These are phyloP conservation scores for Budorcas taxicolor DNA, from an alignment of 2,113 vertebrate genomes.

Conservation along the genomic window DNA sequence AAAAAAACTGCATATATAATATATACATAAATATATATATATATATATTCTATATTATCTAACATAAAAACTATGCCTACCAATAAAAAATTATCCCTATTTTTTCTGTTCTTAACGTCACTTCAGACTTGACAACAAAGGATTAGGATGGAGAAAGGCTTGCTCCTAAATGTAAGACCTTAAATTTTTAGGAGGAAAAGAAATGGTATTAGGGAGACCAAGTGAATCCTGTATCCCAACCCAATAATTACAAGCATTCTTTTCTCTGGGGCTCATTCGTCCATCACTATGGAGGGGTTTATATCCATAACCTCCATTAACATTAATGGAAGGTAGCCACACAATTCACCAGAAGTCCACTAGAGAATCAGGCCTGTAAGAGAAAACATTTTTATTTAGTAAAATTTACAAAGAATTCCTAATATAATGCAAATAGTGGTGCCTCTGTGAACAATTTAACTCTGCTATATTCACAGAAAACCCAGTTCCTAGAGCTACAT, in stretches of 20 bases:
- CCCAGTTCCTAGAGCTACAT: neutral
- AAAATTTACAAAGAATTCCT: constrained; percentile 74
- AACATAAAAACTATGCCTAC: neutral
- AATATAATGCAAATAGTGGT: constrained; percentile 71
- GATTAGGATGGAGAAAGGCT: neutral
- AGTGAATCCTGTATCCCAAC: constrained; percentile 5
- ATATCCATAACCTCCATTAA: constrained; percentile 61
- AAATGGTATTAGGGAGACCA: neutral
- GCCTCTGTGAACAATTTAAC: constrained; percentile 73
- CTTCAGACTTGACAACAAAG: neutral
- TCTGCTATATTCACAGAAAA: constrained; percentile 57
- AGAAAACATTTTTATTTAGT: constrained; percentile 66
- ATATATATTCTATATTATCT: neutral
- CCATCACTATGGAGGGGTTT: constrained; percentile 39
- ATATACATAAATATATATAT: neutral
- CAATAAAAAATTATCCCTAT: neutral
- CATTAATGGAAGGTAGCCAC: constrained; percentile 66
- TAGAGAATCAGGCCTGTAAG: neutral
- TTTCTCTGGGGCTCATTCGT: constrained; percentile 62
- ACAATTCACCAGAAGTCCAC: constrained; percentile 55
- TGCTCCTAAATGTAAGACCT: neutral
- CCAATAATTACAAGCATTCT: constrained; percentile 54
- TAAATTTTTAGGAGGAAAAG: neutral
- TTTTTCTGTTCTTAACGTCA: neutral
- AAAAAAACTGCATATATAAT: neutral